These are phyloP conservation scores for Conops quadrifasciatus DNA, from an alignment of 2,888 invertebrate species.

Conservation along the genomic window DNA sequence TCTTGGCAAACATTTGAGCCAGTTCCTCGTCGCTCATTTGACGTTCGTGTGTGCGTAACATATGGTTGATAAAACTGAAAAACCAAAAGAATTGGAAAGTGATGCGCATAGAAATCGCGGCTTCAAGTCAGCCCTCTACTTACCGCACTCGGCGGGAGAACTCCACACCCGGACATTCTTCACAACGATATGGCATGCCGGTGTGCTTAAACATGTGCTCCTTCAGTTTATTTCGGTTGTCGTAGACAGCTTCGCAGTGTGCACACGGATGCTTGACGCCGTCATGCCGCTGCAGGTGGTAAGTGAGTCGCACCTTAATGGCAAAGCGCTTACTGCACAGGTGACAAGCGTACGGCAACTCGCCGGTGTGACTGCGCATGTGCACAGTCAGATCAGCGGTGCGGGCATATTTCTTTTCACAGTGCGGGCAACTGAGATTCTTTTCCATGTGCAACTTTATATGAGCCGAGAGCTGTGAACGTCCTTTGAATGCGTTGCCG, in stretches of 20 bases:
- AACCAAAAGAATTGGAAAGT: neutral
- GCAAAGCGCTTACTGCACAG: conserved; percentile 48
- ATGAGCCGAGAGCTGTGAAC: conserved; percentile 47
- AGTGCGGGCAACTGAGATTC: conserved; percentile 45
- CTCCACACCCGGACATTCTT: conserved; percentile 43
- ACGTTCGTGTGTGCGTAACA: conserved; percentile 42
- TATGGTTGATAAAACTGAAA: conserved; percentile 45
- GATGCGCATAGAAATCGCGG: neutral
- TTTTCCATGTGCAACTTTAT: conserved; percentile 46
- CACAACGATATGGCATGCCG: conserved; percentile 51
- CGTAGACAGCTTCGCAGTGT: conserved; percentile 45
- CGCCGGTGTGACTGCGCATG: conserved; percentile 49
- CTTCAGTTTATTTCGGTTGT: conserved; percentile 46
- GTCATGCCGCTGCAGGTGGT: conserved; percentile 50
- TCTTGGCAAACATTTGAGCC: conserved; percentile 44
- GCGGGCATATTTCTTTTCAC: conserved; percentile 47
- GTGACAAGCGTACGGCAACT: conserved; percentile 48
- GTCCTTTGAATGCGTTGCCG: conserved; percentile 46
- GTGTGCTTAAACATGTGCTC: conserved; percentile 50
- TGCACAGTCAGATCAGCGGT: conserved; percentile 48
- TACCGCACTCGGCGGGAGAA: conserved; percentile 45
- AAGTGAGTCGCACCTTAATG: conserved; percentile 50
- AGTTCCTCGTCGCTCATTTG: conserved; percentile 43
- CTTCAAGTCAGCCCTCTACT: conserved; percentile 19
- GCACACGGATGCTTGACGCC: conserved; percentile 47